Conservation (phyloP, 2,113 vertebrate species). For the Emydura subglobosa region DNA sequence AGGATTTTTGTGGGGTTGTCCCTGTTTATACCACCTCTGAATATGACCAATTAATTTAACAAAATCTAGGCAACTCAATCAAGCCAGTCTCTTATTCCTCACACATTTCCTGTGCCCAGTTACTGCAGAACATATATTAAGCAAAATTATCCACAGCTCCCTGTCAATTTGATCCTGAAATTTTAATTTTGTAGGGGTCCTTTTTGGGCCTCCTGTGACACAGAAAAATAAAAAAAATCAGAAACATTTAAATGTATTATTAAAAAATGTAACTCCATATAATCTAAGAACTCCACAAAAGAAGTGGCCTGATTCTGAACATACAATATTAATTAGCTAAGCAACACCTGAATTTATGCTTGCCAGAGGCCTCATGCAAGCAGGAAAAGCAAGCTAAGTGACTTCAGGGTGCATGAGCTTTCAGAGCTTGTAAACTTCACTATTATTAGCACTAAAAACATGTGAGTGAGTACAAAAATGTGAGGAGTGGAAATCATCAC, state of each 20-base stretch:
- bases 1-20: neutral
- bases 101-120: neutral
- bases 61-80: neutral
- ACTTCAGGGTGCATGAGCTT: neutral
- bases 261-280: neutral
- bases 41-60: neutral
- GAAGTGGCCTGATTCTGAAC: fast-evolving
- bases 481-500: neutral
- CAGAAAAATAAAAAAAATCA: neutral
- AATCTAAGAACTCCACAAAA: neutral
- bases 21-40: neutral
- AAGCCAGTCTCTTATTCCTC: neutral
- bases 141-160: neutral
- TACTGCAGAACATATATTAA: neutral
- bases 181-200: neutral
- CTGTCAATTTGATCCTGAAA: neutral
- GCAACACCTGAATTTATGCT: neutral
- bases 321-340: fast-evolving
- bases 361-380: neutral
- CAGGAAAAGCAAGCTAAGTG: neutral
- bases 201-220: neutral
- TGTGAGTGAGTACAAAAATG: neutral
- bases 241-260: neutral
- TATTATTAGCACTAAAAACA: neutral
- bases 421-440: neutral